These are phyloP conservation scores for Tragulus kanchil DNA, from an alignment of 2,113 vertebrate species.

Conservation along the genomic window DNA sequence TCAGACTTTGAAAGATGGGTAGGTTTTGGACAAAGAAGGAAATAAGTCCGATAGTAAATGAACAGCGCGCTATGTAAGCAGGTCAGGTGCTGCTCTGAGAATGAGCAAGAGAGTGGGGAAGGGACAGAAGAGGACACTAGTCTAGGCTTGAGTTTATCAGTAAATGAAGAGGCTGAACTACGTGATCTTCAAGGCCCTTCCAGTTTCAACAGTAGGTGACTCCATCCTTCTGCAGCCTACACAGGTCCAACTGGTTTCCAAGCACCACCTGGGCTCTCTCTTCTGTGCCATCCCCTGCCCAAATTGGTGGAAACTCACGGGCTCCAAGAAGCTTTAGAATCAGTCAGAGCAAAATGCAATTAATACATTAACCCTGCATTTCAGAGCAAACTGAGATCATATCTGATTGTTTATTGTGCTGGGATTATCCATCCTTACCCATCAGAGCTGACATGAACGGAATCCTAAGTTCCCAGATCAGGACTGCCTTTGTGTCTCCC, in stretches of 20 bases:
- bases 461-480: neutral
- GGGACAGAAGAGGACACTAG: rapidly evolving
- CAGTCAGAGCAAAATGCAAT: neutral
- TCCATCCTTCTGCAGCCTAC: rapidly evolving
- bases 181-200: neutral
- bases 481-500: neutral
- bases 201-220: neutral
- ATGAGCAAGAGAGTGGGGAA: neutral
- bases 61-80: neutral
- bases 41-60: neutral
- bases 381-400: neutral
- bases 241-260: neutral
- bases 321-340: neutral
- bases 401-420: neutral
- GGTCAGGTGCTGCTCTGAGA: neutral
- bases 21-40: constrained; percentile 8
- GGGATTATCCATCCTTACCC: neutral
- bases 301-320: neutral
- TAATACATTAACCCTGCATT: neutral
- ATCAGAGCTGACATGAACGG: neutral
- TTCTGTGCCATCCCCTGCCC: neutral
- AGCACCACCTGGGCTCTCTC: neutral
- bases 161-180: neutral
- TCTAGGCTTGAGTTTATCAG: neutral
- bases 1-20: constrained; percentile 29